Conservation (phyloP, 2,797 vertebrate species). For the Acrossocheilus wenchowensis region DNA sequence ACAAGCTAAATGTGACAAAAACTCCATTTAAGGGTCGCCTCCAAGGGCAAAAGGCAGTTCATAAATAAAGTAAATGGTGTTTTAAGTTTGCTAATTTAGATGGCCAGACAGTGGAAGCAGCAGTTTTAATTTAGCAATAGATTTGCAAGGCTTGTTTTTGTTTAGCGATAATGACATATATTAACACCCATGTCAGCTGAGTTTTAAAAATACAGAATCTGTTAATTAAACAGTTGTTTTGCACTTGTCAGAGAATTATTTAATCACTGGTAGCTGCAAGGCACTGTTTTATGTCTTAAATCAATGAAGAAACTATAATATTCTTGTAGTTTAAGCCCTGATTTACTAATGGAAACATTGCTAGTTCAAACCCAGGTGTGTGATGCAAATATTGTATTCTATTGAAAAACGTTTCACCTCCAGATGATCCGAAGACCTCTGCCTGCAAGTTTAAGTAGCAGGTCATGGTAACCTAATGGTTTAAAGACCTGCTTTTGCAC, state of each 20-base stretch:
- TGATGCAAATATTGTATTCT: background rate
- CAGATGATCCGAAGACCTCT: background rate
- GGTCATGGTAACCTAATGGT: background rate
- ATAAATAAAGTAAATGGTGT: background rate
- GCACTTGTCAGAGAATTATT: background rate
- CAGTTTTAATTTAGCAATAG: background rate
- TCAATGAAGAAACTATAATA: background rate
- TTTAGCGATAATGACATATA: background rate
- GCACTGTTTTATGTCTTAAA: background rate
- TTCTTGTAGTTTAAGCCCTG: background rate
- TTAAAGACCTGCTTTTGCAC: conserved; percentile 27
- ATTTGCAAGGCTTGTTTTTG: background rate
- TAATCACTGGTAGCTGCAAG: conserved; percentile 1
- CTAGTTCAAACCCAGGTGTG: background rate
- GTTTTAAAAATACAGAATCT: background rate
- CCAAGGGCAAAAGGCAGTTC: background rate
- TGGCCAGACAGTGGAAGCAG: background rate
- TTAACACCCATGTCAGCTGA: background rate
- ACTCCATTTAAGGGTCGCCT: background rate
- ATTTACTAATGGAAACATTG: background rate
- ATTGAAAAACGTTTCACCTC: background rate
- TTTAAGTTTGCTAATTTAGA: background rate
- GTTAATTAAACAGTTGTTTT: background rate
- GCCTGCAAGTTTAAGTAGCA: background rate
- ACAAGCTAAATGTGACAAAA: conserved; percentile 11